Evolutionary conservation across 2,888 invertebrate genomes (phyloP).

Genomic region (Drosophila sordidapex): DNA sequence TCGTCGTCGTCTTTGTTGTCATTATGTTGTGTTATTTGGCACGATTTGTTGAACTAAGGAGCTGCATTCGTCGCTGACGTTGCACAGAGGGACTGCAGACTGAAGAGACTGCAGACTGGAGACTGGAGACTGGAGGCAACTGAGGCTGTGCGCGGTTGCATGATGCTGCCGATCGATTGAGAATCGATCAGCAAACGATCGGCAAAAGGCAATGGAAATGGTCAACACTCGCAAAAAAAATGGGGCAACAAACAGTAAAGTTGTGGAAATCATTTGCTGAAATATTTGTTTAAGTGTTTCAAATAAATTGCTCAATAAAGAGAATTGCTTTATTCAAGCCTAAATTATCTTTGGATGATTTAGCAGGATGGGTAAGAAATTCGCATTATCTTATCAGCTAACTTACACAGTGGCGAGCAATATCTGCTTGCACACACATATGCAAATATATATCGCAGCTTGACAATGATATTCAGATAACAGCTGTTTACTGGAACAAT

Average conservation of each 20-base stretch:
- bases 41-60: constrained; percentile 81
- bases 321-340: not conserved
- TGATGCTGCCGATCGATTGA: constrained; percentile 82
- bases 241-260: not conserved
- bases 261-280: not conserved
- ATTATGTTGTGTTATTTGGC: constrained; percentile 82
- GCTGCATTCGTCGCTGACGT: constrained; percentile 36
- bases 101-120: not conserved
- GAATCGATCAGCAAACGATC: constrained; percentile 77
- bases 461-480: not conserved
- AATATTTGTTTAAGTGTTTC: not conserved
- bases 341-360: not conserved
- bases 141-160: constrained; percentile 79
- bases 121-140: constrained; percentile 11
- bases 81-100: constrained; percentile 5
- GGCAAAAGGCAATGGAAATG: constrained; percentile 44
- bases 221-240: constrained; percentile 32
- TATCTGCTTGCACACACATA: not conserved
- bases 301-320: not conserved
- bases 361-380: not conserved
- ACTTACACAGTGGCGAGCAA: not conserved
- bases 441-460: not conserved
- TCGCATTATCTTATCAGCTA: not conserved
- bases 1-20: constrained; percentile 80
- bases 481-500: not conserved